Evolutionary conservation across 2,797 vertebrate genomes (phyloP).

Genomic region (Pteronotus mesoamericanus): DNA sequence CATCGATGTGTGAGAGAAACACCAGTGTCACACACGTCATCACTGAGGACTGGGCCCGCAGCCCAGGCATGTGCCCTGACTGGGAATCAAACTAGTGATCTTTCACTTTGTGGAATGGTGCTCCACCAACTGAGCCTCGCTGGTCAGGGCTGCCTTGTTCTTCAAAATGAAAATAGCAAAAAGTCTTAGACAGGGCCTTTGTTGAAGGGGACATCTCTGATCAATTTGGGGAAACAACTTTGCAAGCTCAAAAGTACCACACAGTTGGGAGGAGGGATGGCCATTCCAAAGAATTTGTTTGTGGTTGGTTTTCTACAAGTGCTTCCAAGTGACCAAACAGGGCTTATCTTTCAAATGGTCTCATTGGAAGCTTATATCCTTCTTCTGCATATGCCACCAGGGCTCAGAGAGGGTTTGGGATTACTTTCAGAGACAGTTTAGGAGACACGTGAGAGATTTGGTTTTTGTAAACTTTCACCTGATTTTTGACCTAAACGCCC

Average conservation of each 20-base stretch:
- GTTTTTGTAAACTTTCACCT: not conserved
- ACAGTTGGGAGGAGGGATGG: not conserved
- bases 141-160: not conserved
- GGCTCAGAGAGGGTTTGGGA: not conserved
- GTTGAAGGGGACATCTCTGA: not conserved
- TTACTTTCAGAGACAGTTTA: not conserved
- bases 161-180: not conserved
- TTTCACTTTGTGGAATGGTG: not conserved
- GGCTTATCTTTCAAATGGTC: not conserved
- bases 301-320: not conserved
- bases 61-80: not conserved
- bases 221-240: not conserved
- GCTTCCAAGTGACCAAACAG: not conserved
- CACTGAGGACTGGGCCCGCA: not conserved
- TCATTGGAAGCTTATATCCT: not conserved
- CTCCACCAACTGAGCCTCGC: not conserved
- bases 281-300: not conserved
- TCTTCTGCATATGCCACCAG: not conserved
- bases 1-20: not conserved
- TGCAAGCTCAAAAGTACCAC: not conserved
- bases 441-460: not conserved
- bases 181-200: not conserved
- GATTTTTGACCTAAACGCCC: not conserved
- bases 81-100: not conserved
- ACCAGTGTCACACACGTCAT: not conserved